Evolutionary conservation across 2,113 vertebrate genomes (phyloP), one percentile per base, ranked within the genome.

Genomic region (Epinephelus lanceolatus): DNA sequence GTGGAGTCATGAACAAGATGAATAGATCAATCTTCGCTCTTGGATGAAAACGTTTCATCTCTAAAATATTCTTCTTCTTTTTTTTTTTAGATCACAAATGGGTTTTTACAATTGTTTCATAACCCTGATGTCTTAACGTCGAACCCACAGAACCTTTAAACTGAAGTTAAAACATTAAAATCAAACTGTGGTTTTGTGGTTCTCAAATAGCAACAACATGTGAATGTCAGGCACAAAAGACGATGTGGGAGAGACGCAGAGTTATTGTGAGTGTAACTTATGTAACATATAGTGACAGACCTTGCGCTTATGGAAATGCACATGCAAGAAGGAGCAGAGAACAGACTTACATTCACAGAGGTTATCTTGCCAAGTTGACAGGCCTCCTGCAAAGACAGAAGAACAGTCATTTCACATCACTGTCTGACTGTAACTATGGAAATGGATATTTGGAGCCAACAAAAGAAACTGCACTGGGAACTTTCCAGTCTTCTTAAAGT

Each of bases 321-420:
- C 33, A 69, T 78, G 63, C 47, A 83, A 73, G 51, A 67, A 47
- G 17, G 71, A 76, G 51, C 5, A 59, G 21, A 80, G 62, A 37
- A 63, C 9, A 62, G 13, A 94, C 94, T 94, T 92, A 94, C 94
- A 76, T 93, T 94, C 60, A 92, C 85, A 71, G 93, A 92, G 3
- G 90, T 89, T 71, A 95, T 93, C 92, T 94, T 95, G 80, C 89
- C 83, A 65, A 94, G 89, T 45, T 93, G 94, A 93, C 93, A 95
- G 85, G 87, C 93, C 65, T 95, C 94, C 94, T 95, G 90, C 76
- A 92, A 93, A 49, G 68, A 92, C 61, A 93, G 14, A 90, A 76
- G 56, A 87, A 62, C 30, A 73, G 19, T 81, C 19, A 82, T 77
- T 84, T 85, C 25, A 87, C 45, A 78, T 87, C 23, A 19, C n/a